Base-by-base conservation (phyloP, 2,888 invertebrate genomes). In the Cryptus armator region DNA sequence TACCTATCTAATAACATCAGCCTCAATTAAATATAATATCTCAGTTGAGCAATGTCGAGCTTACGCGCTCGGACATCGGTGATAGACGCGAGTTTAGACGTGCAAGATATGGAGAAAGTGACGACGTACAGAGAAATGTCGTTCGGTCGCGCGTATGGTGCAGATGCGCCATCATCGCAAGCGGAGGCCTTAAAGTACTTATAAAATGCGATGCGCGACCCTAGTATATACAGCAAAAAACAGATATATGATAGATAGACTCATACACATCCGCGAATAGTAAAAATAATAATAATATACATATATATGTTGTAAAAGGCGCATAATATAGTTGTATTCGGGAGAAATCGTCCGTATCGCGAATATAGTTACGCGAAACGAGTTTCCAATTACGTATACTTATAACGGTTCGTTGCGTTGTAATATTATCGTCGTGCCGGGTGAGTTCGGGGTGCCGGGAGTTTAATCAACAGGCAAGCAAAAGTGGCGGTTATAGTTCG, bases 301-400 rank as follows among this genome's bases (percentile, higher is more conserved):
- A 66, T 72, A 70, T 71, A 32, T 43, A 51, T 51, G 43, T 66
- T 59, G 48, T 43, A 51, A 37, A 51, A 62, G 29, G n/a, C 48
- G 7, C 72, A 19, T 44, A 29, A 43, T 79, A 72, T 56, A 74
- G n/a, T 46, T 43, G 67, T 64, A 79, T 64, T 32, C 71, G 77
- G 70, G 78, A 48, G 74, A 86, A 81, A 81, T 86, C 81, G 71
- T 78, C 51, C 67, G 84, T 66, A 84, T 66, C 56, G 77, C 62
- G 64, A 80, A 83, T 37, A 83, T 37, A 64, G 70, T 80, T 37
- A 77, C 56, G 64, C 71, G 53, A 86, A 87, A 87, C 87, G 74
- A 85, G 87, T 86, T 83, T 85, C 78, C 86, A 86, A 86, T 87
- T 86, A 87, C 81, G 75, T 75, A 70, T 64, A 79, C 64, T 79